Percentiles rank a stretch among this genome's conserved stretches.
These are phyloP conservation scores for Loxodonta africana DNA, from an alignment of 2,113 vertebrate genomes.

Conservation along the genomic window DNA sequence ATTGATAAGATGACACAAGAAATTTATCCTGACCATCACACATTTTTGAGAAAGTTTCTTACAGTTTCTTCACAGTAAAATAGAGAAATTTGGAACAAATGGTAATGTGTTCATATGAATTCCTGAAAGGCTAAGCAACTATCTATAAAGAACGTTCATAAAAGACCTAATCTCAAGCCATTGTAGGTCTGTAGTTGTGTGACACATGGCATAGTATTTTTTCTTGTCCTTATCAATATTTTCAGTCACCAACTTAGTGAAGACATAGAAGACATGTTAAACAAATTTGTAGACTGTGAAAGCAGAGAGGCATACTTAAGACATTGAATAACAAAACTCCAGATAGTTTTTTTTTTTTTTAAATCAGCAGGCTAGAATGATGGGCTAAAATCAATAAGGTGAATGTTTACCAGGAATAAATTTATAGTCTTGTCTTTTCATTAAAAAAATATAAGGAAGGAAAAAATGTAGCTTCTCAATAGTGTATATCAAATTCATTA, in stretches of 20 bases:
- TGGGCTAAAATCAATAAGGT: conserved; percentile 10
- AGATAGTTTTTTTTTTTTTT: background rate
- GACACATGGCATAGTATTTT: background rate
- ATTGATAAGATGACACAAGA: background rate
- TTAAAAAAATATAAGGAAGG: background rate
- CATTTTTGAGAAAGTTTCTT: background rate
- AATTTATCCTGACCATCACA: background rate
- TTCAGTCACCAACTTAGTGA: background rate
- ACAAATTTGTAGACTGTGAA: background rate
- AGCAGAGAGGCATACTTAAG: background rate
- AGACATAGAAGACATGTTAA: background rate
- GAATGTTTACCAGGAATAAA: conserved; percentile 26
- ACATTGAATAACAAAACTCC: background rate
- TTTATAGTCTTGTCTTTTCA: background rate
- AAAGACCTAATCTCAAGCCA: background rate
- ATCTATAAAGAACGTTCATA: background rate
- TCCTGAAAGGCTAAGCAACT: background rate
- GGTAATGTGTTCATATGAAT: background rate
- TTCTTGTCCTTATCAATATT: background rate
- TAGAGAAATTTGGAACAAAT: background rate
- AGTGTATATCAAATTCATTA: background rate
- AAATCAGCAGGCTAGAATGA: background rate
- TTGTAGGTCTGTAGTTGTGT: background rate
- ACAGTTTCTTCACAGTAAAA: background rate
- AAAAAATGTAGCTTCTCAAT: background rate